These are phyloP conservation scores for Lycophotia porphyrea DNA, from an alignment of 2,888 invertebrate genomes.

Conservation along the genomic window DNA sequence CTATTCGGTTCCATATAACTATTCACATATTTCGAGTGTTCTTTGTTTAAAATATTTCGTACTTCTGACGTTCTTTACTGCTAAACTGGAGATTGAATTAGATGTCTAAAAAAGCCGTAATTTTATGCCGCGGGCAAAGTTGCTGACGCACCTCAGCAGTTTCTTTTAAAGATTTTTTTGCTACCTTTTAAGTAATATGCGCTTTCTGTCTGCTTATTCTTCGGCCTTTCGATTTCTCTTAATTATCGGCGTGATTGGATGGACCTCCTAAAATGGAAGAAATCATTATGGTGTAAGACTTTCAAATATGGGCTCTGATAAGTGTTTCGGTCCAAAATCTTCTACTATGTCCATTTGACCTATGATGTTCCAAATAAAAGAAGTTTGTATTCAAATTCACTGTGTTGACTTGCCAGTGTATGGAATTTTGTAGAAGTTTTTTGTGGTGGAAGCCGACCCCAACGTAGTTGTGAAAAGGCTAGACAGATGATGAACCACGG, in stretches of 20 bases:
- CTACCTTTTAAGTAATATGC: slow-evolving; percentile 16
- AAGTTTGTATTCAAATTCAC: not conserved
- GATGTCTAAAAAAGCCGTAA: not conserved
- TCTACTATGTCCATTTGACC: not conserved
- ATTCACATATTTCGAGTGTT: not conserved
- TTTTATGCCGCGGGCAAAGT: not conserved
- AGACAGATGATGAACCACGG: not conserved
- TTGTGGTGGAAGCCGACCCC: not conserved
- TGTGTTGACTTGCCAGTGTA: not conserved
- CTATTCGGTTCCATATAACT: not conserved
- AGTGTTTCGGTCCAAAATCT: slow-evolving; percentile 8
- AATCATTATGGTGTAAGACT: slow-evolving; percentile 18
- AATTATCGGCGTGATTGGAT: slow-evolving; percentile 25
- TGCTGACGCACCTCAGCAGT: not conserved
- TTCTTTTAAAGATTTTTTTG: slow-evolving; percentile 12
- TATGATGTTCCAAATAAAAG: not conserved
- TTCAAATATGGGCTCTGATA: slow-evolving; percentile 22
- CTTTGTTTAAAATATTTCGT: not conserved
- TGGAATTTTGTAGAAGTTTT: not conserved
- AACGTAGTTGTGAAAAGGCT: not conserved
- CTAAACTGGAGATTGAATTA: not conserved
- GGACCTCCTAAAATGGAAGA: slow-evolving; percentile 28
- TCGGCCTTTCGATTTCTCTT: slow-evolving; percentile 51
- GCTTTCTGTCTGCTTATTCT: slow-evolving; percentile 32
- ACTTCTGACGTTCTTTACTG: not conserved